Evolutionary conservation across 2,113 vertebrate species (phyloP).

Genomic region (Centropus bengalensis): DNA sequence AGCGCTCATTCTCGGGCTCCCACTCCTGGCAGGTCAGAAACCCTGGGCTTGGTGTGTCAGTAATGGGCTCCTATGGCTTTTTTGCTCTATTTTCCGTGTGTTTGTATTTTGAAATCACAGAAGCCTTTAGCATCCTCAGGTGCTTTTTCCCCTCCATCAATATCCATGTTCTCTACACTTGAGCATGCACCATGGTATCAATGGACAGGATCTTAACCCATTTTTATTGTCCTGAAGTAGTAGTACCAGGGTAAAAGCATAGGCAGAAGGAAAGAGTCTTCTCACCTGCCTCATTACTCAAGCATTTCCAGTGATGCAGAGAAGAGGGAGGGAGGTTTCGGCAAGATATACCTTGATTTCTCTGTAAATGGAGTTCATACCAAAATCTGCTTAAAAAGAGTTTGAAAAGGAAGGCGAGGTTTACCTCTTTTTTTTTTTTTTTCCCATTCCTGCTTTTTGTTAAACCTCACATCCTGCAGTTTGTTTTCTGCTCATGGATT

Average conservation of each 20-base stretch:
- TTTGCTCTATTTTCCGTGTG: neutral
- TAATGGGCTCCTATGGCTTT: neutral
- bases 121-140: neutral
- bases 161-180: accelerated
- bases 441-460: neutral
- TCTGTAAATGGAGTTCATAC: neutral
- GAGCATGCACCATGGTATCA: accelerated
- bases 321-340: neutral
- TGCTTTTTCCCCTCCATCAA: accelerated
- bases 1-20: neutral
- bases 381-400: neutral
- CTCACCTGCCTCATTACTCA: neutral
- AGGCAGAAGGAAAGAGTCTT: neutral
- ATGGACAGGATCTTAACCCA: neutral
- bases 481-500: neutral
- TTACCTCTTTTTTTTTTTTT: neutral
- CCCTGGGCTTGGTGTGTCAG: neutral
- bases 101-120: neutral
- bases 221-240: neutral
- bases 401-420: neutral
- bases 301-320: neutral
- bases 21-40: accelerated
- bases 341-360: neutral
- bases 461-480: neutral
- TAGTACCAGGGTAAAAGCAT: neutral